Evolutionary conservation across 2,797 vertebrate species (phyloP).

Genomic region (Limosa lapponica): DNA sequence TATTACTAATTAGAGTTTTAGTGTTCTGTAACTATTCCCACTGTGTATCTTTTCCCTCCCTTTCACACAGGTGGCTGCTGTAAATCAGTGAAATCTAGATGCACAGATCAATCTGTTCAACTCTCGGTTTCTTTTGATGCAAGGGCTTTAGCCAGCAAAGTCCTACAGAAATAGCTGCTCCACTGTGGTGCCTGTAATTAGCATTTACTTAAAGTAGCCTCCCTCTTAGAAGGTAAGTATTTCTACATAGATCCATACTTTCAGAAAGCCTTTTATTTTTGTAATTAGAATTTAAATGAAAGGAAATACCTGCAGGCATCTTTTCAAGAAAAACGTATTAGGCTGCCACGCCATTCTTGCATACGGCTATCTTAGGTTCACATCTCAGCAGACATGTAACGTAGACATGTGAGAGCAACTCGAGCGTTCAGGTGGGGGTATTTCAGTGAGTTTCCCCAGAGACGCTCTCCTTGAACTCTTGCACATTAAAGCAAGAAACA

Average conservation of each 20-base stretch:
- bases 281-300: background rate
- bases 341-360: background rate
- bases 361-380: background rate
- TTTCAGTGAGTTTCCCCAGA: background rate
- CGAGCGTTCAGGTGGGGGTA: background rate
- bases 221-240: slow-evolving; percentile 2
- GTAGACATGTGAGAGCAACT: background rate
- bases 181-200: background rate
- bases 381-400: background rate
- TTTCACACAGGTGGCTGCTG: background rate
- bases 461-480: background rate
- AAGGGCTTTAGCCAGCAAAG: background rate
- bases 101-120: background rate
- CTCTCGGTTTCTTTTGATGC: background rate
- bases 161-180: background rate
- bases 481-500: background rate
- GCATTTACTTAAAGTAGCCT: background rate
- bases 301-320: background rate
- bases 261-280: background rate
- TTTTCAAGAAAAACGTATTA: background rate
- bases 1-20: background rate
- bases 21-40: background rate
- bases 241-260: background rate
- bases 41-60: background rate
- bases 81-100: background rate